Conservation (phyloP, 2,113 vertebrate species). For the Struthidea cinerea region DNA sequence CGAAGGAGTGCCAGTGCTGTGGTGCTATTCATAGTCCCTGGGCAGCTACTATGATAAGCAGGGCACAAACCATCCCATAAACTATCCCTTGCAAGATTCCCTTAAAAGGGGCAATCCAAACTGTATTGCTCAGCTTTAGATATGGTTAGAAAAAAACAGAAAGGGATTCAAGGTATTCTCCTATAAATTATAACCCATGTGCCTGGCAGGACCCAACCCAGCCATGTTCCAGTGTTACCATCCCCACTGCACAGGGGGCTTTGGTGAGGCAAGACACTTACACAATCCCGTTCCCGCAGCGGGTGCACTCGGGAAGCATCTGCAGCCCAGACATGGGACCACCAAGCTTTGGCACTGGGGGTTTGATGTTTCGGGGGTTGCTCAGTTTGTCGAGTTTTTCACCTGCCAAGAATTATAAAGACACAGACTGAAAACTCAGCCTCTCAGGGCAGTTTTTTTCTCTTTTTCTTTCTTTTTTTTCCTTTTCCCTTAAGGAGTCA, state of each 20-base stretch:
- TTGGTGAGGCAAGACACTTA: constrained; percentile 63
- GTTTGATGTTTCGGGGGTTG: constrained; percentile 77
- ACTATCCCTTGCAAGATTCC: background rate
- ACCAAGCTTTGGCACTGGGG: constrained; percentile 81
- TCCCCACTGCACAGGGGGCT: background rate
- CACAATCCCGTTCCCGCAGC: constrained; percentile 92
- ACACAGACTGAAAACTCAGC: background rate
- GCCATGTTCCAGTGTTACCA: fast-evolving
- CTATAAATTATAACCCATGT: fast-evolving
- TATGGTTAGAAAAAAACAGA: fast-evolving
- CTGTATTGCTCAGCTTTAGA: background rate
- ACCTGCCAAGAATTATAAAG: constrained; percentile 70
- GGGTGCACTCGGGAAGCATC: constrained; percentile 90
- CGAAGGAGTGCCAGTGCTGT: fast-evolving
- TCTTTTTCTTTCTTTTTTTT: fast-evolving
- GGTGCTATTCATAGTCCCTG: background rate
- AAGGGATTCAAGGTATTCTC: background rate
- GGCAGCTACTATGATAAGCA: background rate
- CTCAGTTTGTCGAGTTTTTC: constrained; percentile 70
- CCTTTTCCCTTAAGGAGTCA: background rate
- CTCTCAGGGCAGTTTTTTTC: background rate
- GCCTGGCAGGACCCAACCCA: background rate
- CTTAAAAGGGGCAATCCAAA: constrained; percentile 9
- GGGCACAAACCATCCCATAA: background rate
- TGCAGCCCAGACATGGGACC: constrained; percentile 81